phyloP scores from a whole-genome alignment of 2,888 invertebrate genomes.

The Limnephilus rhombicus region DNA sequence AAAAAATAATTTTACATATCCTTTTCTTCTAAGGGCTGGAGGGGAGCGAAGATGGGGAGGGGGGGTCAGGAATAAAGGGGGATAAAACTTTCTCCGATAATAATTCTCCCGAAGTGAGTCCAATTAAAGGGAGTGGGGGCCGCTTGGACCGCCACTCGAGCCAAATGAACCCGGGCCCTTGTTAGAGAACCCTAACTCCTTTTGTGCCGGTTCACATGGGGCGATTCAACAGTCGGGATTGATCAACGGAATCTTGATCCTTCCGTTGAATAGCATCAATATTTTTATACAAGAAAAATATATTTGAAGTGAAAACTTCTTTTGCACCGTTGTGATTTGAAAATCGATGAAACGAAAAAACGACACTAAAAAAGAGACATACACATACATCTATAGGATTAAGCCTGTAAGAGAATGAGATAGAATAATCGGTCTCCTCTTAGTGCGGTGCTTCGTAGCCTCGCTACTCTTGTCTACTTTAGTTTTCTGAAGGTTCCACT shows the following conservation, averaged over 20 bases:
- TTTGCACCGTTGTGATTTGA: no score
- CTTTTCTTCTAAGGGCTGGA: constrained; percentile 10
- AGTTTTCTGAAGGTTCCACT: no score
- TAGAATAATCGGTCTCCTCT: no score
- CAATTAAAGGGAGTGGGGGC: constrained; percentile 65
- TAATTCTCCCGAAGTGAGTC: constrained; percentile 56
- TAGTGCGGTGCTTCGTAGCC: no score
- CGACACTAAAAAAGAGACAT: no score
- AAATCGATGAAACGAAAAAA: no score
- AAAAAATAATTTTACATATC: constrained; percentile 39
- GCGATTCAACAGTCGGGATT: constrained; percentile 31
- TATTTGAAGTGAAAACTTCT: no score
- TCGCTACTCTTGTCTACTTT: no score
- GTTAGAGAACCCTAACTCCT: constrained; percentile 54
- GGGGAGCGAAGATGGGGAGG: not conserved
- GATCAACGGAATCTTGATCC: not conserved
- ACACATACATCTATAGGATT: no score
- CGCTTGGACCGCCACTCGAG: constrained; percentile 60
- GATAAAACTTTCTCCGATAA: constrained; percentile 45
- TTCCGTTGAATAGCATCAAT: not conserved
- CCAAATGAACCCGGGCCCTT: constrained; percentile 63
- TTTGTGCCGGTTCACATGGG: constrained; percentile 29
- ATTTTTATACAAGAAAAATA: not conserved
- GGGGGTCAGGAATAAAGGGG: constrained; percentile 20
- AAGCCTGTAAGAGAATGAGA: no score